phyloP scores from a whole-genome alignment of 1,140 invertebrate species.

The Danaus melanippus region DNA sequence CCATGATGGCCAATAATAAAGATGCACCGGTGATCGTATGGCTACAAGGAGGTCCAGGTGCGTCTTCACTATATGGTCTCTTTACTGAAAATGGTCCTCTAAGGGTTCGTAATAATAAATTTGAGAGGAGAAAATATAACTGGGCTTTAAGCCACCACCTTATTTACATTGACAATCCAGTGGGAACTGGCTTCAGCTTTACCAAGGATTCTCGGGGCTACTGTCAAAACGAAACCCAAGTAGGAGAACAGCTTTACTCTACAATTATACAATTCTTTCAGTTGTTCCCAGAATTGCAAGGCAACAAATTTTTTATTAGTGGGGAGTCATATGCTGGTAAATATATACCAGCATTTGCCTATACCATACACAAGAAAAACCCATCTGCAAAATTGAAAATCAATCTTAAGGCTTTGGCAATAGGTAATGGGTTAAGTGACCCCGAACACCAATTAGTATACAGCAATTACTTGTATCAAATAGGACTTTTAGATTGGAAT shows the following conservation, averaged over 20 bases:
- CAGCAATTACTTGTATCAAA: conserved; percentile 85
- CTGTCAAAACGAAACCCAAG: conserved; percentile 76
- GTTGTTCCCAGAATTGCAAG: conserved; percentile 78
- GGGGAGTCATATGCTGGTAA: conserved; percentile 92
- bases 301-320: conserved; percentile 82
- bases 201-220: conserved; percentile 77
- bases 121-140: conserved; percentile 75
- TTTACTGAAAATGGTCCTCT: conserved; percentile 87
- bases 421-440: conserved; percentile 90
- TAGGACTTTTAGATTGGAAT: conserved; percentile 83
- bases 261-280: conserved; percentile 82
- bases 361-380: conserved; percentile 80
- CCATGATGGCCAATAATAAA: conserved; percentile 64
- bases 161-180: conserved; percentile 91
- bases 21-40: conserved; percentile 80
- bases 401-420: conserved; percentile 82
- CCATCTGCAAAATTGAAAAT: conserved; percentile 72
- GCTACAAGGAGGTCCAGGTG: conserved; percentile 87
- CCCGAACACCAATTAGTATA: conserved; percentile 85
- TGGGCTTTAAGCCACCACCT: conserved; percentile 84
- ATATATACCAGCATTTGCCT: conserved; percentile 85
- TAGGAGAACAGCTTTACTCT: conserved; percentile 78
- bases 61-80: conserved; percentile 84
- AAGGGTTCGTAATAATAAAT: conserved; percentile 60
- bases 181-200: conserved; percentile 86